phyloP scores from a whole-genome alignment of 2,797 vertebrate genomes.

The Micrastur ruficollis region DNA sequence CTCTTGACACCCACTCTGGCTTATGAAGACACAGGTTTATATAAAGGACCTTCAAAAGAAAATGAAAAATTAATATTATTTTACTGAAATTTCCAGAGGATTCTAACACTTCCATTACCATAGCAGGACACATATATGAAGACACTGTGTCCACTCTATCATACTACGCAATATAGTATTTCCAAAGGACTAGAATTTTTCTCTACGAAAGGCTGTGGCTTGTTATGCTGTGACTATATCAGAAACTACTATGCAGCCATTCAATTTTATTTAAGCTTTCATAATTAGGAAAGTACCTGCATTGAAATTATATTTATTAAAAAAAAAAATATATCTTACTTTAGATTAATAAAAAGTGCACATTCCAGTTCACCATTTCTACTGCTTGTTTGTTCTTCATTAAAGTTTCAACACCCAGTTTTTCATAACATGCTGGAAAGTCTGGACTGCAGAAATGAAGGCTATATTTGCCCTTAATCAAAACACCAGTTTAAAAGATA shows the following conservation, averaged over 20 bases:
- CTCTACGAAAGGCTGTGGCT: background rate
- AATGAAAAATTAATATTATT: background rate
- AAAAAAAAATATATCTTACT: background rate
- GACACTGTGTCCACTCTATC: background rate
- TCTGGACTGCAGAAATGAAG: background rate
- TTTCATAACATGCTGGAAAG: background rate
- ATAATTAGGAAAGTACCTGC: background rate
- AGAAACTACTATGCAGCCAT: background rate
- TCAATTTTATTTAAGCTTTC: conserved; percentile 13
- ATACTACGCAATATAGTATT: background rate
- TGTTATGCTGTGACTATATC: background rate
- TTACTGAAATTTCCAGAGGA: background rate
- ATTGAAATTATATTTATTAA: background rate
- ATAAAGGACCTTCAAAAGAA: conserved; percentile 49
- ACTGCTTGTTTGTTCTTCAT: background rate
- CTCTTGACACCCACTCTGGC: conserved; percentile 50
- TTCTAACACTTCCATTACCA: background rate
- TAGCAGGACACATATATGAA: background rate
- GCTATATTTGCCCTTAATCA: background rate
- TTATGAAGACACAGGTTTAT: conserved; percentile 51
- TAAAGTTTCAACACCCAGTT: background rate
- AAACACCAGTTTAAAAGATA: background rate
- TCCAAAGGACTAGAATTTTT: background rate
- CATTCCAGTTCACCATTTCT: background rate
- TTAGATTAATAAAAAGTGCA: conserved; percentile 7